Percentiles rank a stretch among this genome's conserved stretches.
phyloP scores from a whole-genome alignment of 1,140 invertebrate species.

The Brachionus manjavacas region DNA sequence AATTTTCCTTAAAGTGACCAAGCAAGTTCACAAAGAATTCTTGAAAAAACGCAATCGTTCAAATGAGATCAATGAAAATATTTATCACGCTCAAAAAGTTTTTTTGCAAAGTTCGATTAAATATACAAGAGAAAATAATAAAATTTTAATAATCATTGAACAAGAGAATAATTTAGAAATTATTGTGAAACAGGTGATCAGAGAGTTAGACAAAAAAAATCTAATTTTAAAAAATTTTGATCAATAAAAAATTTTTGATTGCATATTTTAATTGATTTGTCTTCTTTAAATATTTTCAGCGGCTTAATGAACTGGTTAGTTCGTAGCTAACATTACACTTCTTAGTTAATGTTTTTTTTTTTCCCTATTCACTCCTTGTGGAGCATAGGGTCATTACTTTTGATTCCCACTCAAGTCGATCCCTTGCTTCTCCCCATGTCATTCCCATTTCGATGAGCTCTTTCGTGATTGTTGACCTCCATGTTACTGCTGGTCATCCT shows the following conservation, averaged over 20 bases:
- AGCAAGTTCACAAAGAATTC: not conserved
- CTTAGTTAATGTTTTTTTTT: no score
- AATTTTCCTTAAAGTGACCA: not conserved
- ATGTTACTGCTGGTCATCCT: no score
- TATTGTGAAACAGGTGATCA: not conserved
- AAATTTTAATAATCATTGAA: not conserved
- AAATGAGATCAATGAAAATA: slow-evolving; percentile 4
- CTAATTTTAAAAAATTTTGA: not conserved
- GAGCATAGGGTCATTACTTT: no score
- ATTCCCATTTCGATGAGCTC: no score
- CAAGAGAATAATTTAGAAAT: not conserved
- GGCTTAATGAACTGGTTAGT: no score
- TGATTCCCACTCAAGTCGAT: no score
- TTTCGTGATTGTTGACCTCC: no score
- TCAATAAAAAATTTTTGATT: not conserved
- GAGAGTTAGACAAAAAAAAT: not conserved
- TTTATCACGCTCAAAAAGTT: not conserved
- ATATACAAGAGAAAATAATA: not conserved
- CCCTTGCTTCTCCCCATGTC: no score
- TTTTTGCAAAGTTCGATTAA: not conserved
- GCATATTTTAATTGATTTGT: not conserved
- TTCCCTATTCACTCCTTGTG: no score
- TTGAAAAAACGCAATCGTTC: not conserved
- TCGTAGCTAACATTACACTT: no score
- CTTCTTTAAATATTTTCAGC: no score